A percentile compares a stretch with the other conserved stretches of the same genome.
Evolutionary conservation across 2,888 invertebrate genomes (phyloP).

Genomic region (Ctena decussata): DNA sequence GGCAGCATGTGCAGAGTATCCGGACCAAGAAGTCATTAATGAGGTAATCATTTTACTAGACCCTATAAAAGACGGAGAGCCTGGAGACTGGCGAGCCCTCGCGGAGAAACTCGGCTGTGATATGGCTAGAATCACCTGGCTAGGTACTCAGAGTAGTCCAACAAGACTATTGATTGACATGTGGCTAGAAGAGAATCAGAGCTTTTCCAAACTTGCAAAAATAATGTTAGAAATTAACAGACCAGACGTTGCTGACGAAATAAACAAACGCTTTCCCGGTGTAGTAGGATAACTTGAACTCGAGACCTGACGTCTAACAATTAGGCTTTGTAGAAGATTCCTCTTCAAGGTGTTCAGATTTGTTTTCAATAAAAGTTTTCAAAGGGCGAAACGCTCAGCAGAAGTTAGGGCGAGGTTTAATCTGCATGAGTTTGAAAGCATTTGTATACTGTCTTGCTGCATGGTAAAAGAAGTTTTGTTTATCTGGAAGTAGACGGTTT

Average conservation of each 20-base stretch:
- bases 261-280: slow-evolving; percentile 29
- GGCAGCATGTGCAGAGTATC: slow-evolving; percentile 31
- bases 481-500: too few relatives aligned
- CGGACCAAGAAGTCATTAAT: slow-evolving; percentile 40
- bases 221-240: slow-evolving; percentile 58
- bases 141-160: slow-evolving; percentile 55
- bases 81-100: slow-evolving; percentile 63
- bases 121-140: slow-evolving; percentile 57
- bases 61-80: slow-evolving; percentile 34
- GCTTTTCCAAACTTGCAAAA: slow-evolving; percentile 47
- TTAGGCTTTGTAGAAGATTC: too few relatives aligned
- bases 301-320: too few relatives aligned
- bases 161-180: slow-evolving; percentile 54
- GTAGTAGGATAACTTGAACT: too few relatives aligned
- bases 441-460: too few relatives aligned
- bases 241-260: slow-evolving; percentile 62
- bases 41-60: slow-evolving; percentile 60
- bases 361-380: too few relatives aligned
- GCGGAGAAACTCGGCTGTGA: slow-evolving; percentile 61
- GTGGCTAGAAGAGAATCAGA: slow-evolving; percentile 56
- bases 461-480: too few relatives aligned
- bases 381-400: too few relatives aligned
- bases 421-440: too few relatives aligned
- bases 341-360: too few relatives aligned
- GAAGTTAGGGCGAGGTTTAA: too few relatives aligned